A percentile compares a stretch with the other conserved stretches of the same genome.
These are phyloP conservation scores for Anser brachyrhynchus DNA, from an alignment of 2,113 vertebrate genomes.

Conservation along the genomic window DNA sequence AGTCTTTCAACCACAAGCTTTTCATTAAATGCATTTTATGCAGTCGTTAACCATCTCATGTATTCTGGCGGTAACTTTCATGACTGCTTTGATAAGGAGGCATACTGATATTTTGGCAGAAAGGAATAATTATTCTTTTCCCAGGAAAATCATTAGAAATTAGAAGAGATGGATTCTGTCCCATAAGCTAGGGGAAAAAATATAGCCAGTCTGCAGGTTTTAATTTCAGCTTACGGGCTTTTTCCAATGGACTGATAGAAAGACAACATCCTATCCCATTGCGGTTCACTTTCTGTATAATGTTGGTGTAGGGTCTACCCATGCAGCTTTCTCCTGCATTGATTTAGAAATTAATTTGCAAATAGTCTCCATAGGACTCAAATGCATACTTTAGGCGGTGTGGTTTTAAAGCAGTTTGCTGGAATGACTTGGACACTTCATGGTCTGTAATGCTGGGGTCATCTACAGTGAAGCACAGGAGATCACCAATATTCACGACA, in stretches of 20 bases:
- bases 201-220: not conserved
- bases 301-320: not conserved
- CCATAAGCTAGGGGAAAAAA: not conserved
- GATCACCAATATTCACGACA: constrained; percentile 47
- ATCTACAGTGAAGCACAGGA: constrained; percentile 25
- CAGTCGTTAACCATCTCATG: not conserved
- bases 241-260: not conserved
- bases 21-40: not conserved
- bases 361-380: not conserved
- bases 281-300: not conserved
- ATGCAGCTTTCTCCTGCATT: not conserved
- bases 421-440: not conserved
- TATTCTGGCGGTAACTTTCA: not conserved
- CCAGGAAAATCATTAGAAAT: not conserved
- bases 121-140: not conserved
- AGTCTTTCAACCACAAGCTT: not conserved
- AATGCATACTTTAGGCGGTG: not conserved
- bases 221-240: not conserved
- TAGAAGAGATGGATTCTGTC: not conserved
- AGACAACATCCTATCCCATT: fast-evolving
- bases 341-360: not conserved
- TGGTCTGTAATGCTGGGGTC: constrained; percentile 6
- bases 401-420: constrained; percentile 42
- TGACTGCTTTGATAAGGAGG: not conserved
- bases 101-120: not conserved